Evolutionary conservation across 2,113 vertebrate genomes (phyloP).

Genomic region (Campylomormyrus tamandua): DNA sequence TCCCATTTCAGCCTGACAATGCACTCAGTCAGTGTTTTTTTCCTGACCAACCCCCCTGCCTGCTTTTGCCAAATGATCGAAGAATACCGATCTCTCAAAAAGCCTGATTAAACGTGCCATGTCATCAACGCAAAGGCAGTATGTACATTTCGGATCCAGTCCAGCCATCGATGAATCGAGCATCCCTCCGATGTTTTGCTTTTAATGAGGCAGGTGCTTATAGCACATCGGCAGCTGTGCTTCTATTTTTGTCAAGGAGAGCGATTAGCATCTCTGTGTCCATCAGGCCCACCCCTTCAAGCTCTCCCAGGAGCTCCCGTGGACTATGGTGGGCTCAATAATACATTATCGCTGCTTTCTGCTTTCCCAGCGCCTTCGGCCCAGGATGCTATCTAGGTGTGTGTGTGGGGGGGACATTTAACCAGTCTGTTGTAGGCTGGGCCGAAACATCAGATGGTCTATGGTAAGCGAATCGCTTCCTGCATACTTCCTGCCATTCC

Average conservation of each 20-base stretch:
- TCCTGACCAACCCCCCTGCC: not conserved
- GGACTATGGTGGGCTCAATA: not conserved
- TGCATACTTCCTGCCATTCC: not conserved
- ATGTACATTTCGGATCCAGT: not conserved
- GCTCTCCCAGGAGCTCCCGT: not conserved
- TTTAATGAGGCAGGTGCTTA: conserved; percentile 23
- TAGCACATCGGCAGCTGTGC: conserved; percentile 10
- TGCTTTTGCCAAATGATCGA: not conserved
- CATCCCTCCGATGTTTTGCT: conserved; percentile 3
- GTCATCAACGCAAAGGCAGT: not conserved
- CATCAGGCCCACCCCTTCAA: conserved; percentile 26
- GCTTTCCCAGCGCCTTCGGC: not conserved
- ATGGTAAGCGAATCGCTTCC: not conserved
- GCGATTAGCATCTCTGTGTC: conserved; percentile 23
- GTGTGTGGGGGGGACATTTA: not conserved
- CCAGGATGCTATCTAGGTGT: not conserved
- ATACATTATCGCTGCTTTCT: not conserved
- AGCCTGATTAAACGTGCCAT: not conserved
- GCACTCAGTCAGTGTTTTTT: not conserved
- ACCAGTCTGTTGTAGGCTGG: not conserved
- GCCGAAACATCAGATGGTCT: not conserved
- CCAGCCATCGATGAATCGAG: not conserved
- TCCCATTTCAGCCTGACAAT: not conserved
- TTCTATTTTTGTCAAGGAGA: conserved; percentile 20
- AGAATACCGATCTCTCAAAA: not conserved